Conservation (phyloP, 2,888 invertebrate species). For the Campoplex capitator region DNA sequence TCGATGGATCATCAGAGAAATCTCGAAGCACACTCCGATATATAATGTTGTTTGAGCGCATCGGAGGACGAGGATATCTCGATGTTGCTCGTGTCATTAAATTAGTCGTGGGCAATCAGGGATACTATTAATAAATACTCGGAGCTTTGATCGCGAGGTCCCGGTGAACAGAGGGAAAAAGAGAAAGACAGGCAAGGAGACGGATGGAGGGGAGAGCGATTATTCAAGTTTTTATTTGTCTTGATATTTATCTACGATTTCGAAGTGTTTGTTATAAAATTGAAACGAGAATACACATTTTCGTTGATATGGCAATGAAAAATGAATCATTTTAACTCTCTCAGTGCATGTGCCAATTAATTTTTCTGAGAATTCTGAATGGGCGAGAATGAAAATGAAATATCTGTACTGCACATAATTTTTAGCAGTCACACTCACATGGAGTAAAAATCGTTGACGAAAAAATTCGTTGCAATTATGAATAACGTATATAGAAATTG, state of each 20-base stretch:
- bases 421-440: neutral
- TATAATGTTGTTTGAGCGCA: slow-evolving; percentile 40
- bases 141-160: neutral
- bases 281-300: neutral
- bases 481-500: slow-evolving; percentile 26
- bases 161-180: slow-evolving; percentile 12
- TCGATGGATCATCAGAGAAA: slow-evolving; percentile 48
- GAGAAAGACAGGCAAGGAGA: neutral
- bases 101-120: slow-evolving; percentile 79
- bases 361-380: neutral
- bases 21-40: slow-evolving; percentile 43
- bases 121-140: slow-evolving; percentile 69
- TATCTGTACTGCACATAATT: neutral
- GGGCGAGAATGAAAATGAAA: neutral
- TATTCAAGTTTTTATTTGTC: neutral
- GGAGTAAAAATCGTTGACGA: neutral
- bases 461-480: slow-evolving; percentile 9
- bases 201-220: neutral
- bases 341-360: neutral
- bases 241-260: neutral
- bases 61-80: slow-evolving; percentile 51
- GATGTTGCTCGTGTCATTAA: slow-evolving; percentile 76
- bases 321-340: neutral
- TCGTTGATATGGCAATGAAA: neutral
- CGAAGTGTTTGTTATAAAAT: neutral